Conservation (phyloP, 2,888 invertebrate genomes). For the Parnassius mnemosyne region DNA sequence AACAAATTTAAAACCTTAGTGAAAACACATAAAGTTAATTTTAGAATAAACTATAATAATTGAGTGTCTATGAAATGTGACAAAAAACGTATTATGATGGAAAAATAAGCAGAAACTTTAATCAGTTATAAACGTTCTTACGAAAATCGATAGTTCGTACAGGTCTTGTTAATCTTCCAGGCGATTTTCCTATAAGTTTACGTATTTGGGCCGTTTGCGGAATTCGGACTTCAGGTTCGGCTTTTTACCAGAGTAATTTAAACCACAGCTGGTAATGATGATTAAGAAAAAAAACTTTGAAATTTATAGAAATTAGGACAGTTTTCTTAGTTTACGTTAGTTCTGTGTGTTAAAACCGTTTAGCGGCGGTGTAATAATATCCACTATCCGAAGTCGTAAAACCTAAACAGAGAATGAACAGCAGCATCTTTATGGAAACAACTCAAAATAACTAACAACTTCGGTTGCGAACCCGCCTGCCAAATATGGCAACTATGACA, state of each 20-base stretch:
- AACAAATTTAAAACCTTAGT: neutral
- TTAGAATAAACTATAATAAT: constrained; percentile 28
- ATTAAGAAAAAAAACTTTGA: too few relatives aligned
- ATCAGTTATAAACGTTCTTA: constrained; percentile 57
- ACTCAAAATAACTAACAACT: too few relatives aligned
- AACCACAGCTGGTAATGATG: neutral
- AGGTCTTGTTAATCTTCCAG: constrained; percentile 31
- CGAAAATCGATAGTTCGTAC: constrained; percentile 61
- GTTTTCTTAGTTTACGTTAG: too few relatives aligned
- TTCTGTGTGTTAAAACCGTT: too few relatives aligned
- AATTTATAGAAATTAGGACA: too few relatives aligned
- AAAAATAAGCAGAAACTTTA: constrained; percentile 67
- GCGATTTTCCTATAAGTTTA: constrained; percentile 39
- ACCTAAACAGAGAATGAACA: too few relatives aligned
- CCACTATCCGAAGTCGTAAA: too few relatives aligned
- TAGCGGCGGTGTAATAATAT: too few relatives aligned
- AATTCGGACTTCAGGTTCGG: constrained; percentile 29
- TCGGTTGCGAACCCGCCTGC: too few relatives aligned
- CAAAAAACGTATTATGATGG: constrained; percentile 65
- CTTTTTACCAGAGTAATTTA: neutral
- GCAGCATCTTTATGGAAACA: too few relatives aligned
- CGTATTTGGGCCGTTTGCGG: constrained; percentile 40
- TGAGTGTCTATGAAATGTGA: constrained; percentile 31
- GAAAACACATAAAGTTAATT: constrained; percentile 26
- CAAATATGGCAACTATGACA: too few relatives aligned